These are phyloP conservation scores for Crypturellus undulatus DNA, from an alignment of 2,113 vertebrate genomes.

Conservation along the genomic window DNA sequence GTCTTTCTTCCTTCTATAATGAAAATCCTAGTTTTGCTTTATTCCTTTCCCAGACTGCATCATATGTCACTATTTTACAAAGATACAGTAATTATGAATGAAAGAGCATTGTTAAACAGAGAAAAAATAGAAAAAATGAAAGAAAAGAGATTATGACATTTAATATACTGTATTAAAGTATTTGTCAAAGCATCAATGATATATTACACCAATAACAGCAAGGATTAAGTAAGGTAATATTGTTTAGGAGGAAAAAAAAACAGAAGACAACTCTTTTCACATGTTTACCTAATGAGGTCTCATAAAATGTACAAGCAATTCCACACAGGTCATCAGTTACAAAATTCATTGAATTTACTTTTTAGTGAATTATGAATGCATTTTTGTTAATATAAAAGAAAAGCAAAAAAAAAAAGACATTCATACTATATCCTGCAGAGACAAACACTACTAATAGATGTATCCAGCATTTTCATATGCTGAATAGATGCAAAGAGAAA, in stretches of 20 bases:
- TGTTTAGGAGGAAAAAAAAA: not conserved
- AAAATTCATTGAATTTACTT: not conserved
- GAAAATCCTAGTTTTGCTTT: not conserved
- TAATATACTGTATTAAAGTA: not conserved
- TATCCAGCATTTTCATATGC: not conserved
- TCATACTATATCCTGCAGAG: not conserved
- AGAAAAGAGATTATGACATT: constrained; percentile 2
- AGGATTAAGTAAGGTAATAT: not conserved
- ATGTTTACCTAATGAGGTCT: not conserved
- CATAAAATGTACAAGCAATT: not conserved
- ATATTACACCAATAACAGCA: not conserved
- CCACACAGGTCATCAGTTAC: not conserved
- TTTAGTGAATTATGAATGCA: not conserved
- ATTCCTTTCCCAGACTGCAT: not conserved
- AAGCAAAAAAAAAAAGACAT: not conserved
- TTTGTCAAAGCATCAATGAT: not conserved
- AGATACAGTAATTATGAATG: constrained; percentile 4
- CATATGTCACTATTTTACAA: not conserved
- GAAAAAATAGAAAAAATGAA: not conserved
- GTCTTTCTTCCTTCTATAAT: not conserved
- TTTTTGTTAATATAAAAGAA: not conserved
- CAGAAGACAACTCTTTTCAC: not conserved
- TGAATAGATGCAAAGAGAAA: not conserved
- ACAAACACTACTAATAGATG: not conserved
- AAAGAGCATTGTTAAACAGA: not conserved